phyloP scores from a whole-genome alignment of 2,888 invertebrate species.

The Drosophila suboccidentalis region DNA sequence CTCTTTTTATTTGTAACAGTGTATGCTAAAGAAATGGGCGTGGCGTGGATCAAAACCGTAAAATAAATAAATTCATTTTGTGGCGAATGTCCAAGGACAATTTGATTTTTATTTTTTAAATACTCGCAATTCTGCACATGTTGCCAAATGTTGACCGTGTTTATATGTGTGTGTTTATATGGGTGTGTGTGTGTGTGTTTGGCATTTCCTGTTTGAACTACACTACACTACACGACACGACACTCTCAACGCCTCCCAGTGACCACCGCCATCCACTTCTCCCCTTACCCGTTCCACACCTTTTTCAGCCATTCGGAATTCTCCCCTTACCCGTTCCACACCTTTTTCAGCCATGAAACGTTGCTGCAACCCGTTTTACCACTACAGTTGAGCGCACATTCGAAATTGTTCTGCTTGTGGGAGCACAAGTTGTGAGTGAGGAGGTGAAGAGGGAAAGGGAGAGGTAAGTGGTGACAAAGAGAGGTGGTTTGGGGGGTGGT shows the following conservation, averaged over 20 bases:
- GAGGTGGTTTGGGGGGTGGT: background rate
- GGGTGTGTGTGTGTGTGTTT: conserved; percentile 24
- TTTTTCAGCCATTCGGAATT: background rate
- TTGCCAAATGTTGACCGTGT: conserved; percentile 50
- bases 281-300: background rate
- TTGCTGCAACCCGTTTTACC: conserved; percentile 56
- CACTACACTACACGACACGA: conserved; percentile 47
- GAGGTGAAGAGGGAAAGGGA: background rate
- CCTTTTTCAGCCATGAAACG: conserved; percentile 2
- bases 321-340: background rate
- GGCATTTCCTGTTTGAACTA: conserved; percentile 68
- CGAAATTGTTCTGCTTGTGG: conserved; percentile 77
- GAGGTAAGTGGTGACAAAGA: background rate
- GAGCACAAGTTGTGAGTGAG: conserved; percentile 61
- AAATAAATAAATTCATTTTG: conserved; percentile 79
- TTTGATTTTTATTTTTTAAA: conserved; percentile 65
- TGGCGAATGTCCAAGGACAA: conserved; percentile 69
- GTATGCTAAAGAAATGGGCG: background rate
- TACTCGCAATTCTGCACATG: conserved; percentile 61
- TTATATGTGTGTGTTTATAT: background rate
- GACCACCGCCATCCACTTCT: background rate
- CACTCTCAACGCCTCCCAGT: conserved; percentile 46
- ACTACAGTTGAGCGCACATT: conserved; percentile 78
- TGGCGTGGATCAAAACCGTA: conserved; percentile 45
- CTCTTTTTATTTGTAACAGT: background rate